Evolutionary conservation across 2,113 vertebrate species (phyloP).

Genomic region (Ciconia maguari): DNA sequence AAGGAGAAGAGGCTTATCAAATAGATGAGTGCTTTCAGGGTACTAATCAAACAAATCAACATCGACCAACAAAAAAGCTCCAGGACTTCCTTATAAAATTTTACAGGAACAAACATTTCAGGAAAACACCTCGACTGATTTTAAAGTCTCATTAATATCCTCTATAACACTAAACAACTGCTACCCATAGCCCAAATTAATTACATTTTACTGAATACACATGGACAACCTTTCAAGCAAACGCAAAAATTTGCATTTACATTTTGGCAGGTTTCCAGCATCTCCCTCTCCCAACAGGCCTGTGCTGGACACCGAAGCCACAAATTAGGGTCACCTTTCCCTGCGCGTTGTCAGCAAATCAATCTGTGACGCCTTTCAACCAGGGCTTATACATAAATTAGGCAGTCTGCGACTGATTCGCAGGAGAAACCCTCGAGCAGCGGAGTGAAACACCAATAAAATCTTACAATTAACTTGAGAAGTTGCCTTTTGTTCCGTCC

Average conservation of each 20-base stretch:
- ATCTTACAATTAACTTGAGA: slow-evolving; percentile 32
- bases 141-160: not conserved
- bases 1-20: not conserved
- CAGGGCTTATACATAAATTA: not conserved
- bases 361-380: not conserved
- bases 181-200: not conserved
- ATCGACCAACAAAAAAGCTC: not conserved
- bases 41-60: not conserved
- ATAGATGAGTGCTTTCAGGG: not conserved
- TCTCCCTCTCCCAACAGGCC: not conserved
- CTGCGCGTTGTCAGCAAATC: not conserved
- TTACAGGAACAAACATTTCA: not conserved
- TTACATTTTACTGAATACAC: not conserved
- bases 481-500: slow-evolving; percentile 8
- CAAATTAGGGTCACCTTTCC: slow-evolving; percentile 52
- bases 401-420: not conserved
- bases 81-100: not conserved
- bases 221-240: not conserved
- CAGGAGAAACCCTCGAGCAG: slow-evolving; percentile 23
- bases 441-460: slow-evolving; percentile 33
- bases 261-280: not conserved
- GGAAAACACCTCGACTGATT: not conserved
- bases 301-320: not conserved
- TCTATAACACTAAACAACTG: not conserved
- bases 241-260: not conserved